phyloP scores from a whole-genome alignment of 2,888 invertebrate genomes.

The Dynastes maya region DNA sequence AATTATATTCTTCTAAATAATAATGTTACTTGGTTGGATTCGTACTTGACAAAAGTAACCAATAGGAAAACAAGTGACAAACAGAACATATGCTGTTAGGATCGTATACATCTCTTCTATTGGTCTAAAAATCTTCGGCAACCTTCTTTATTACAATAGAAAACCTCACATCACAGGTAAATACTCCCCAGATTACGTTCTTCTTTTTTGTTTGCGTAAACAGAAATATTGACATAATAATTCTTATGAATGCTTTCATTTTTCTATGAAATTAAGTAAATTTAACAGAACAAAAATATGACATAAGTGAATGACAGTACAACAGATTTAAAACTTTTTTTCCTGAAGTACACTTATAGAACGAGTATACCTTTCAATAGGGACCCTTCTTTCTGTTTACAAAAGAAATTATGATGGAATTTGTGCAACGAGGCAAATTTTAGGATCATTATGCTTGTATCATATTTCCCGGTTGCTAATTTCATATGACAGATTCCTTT shows the following conservation, averaged over 20 bases:
- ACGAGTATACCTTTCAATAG: neutral
- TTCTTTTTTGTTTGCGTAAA: slow-evolving; percentile 4
- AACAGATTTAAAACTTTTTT: slow-evolving; percentile 43
- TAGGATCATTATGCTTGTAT: slow-evolving; percentile 45
- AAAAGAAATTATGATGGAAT: slow-evolving; percentile 52
- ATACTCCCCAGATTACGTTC: neutral
- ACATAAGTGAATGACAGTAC: slow-evolving; percentile 49
- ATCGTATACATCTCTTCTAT: slow-evolving; percentile 10
- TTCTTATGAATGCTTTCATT: neutral
- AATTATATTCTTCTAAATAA: slow-evolving; percentile 29
- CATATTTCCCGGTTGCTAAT: slow-evolving; percentile 43
- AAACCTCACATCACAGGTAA: neutral
- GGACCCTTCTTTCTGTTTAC: slow-evolving; percentile 20
- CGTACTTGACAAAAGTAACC: slow-evolving; percentile 34
- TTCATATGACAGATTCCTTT: neutral
- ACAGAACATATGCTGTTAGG: neutral
- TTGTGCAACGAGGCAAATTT: slow-evolving; percentile 46
- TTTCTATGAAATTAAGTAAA: slow-evolving; percentile 49
- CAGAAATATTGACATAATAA: slow-evolving; percentile 35
- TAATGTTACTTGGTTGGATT: slow-evolving; percentile 27
- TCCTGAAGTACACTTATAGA: slow-evolving; percentile 5
- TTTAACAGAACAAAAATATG: slow-evolving; percentile 50
- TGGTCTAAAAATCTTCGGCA: slow-evolving; percentile 18
- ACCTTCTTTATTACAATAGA: neutral
- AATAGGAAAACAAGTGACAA: slow-evolving; percentile 31